phyloP scores from a whole-genome alignment of 1,140 invertebrate species.

The Bombus confusus region DNA sequence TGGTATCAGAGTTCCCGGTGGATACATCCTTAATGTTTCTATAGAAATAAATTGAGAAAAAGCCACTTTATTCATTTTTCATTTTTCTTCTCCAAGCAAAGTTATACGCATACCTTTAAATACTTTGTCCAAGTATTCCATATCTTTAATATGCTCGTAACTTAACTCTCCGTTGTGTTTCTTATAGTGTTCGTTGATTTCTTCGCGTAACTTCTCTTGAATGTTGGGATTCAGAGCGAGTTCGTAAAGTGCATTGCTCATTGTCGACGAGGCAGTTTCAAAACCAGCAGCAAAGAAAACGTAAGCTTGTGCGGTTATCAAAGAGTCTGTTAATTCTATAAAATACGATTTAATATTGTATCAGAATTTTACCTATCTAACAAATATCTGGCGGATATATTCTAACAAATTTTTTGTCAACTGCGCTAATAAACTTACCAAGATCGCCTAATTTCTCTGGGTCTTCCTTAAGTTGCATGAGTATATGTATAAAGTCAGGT shows the following conservation, averaged over 20 bases:
- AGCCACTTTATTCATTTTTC: not conserved
- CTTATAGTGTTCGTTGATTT: slow-evolving; percentile 75
- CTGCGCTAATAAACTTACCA: slow-evolving; percentile 34
- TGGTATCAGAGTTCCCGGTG: slow-evolving; percentile 81
- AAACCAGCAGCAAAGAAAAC: slow-evolving; percentile 83
- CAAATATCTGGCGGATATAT: too few species aligned
- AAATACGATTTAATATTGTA: not conserved
- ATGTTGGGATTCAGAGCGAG: slow-evolving; percentile 82
- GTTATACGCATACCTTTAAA: slow-evolving; percentile 57
- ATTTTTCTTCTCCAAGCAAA: not conserved
- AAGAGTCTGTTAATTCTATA: slow-evolving; percentile 67
- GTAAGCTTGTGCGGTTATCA: slow-evolving; percentile 73
- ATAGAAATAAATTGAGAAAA: slow-evolving; percentile 41
- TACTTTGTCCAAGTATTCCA: slow-evolving; percentile 73
- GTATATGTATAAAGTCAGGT: slow-evolving; percentile 78
- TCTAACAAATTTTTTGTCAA: too few species aligned
- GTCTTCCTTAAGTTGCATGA: slow-evolving; percentile 79
- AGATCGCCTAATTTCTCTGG: slow-evolving; percentile 25
- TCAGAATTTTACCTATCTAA: not conserved
- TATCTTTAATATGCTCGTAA: slow-evolving; percentile 66
- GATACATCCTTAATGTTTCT: slow-evolving; percentile 85
- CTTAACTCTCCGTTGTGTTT: slow-evolving; percentile 55
- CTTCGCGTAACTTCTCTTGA: slow-evolving; percentile 81
- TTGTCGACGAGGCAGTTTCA: slow-evolving; percentile 83
- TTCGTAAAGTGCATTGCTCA: slow-evolving; percentile 79